phyloP scores from a whole-genome alignment of 2,888 invertebrate species.

The Eupithecia dodoneata region DNA sequence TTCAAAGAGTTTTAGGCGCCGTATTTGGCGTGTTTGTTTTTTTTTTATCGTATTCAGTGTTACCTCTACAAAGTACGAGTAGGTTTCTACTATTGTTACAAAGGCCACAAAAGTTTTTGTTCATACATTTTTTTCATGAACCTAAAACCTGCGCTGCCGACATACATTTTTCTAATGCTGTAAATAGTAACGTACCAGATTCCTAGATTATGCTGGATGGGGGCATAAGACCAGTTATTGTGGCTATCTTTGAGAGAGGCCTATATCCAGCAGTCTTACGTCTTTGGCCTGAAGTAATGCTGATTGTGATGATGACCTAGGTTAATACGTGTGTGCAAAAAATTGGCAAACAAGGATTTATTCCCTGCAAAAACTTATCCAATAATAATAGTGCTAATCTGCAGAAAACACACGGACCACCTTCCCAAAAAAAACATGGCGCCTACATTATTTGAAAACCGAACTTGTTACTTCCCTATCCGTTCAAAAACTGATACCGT shows the following conservation, averaged over 20 bases:
- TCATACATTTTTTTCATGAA: not conserved
- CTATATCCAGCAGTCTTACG: not conserved
- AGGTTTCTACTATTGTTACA: not conserved
- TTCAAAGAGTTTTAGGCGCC: constrained; percentile 70
- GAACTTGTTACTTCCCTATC: constrained; percentile 70
- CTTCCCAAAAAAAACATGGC: constrained; percentile 24
- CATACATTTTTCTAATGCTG: not conserved
- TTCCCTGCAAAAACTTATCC: not conserved
- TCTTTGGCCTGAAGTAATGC: not conserved
- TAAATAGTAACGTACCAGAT: not conserved
- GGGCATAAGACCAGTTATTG: not conserved
- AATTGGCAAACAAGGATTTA: not conserved
- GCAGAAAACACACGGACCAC: constrained; percentile 17
- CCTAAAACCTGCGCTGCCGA: not conserved
- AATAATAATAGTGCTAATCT: constrained; percentile 9
- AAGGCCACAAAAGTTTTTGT: not conserved
- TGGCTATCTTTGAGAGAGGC: not conserved
- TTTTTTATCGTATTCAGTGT: constrained; percentile 5
- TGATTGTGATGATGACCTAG: not conserved
- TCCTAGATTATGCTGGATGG: not conserved
- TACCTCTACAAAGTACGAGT: not conserved
- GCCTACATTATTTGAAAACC: constrained; percentile 61
- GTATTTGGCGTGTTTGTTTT: constrained; percentile 14
- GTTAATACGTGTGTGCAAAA: not conserved
- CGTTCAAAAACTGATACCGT: constrained; percentile 71